Evolutionary conservation across 2,113 vertebrate species (phyloP), one percentile per base, ranked within the genome.

Genomic region (Tringa solitaria): DNA sequence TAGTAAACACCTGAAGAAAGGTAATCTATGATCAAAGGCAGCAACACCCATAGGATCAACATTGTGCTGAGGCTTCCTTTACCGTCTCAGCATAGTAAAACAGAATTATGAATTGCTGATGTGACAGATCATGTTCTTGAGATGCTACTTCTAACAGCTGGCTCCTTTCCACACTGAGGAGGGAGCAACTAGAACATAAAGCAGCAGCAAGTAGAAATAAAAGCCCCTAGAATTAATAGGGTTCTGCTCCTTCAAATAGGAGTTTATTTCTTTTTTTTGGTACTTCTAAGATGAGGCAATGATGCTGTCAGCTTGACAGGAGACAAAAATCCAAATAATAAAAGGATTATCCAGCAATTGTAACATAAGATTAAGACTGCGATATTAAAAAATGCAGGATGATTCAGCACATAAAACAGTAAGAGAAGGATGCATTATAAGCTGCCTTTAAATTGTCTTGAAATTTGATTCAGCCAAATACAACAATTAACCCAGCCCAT

Each of bases 21-120:
- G 35, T 32, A 92, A 50, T 37, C 39, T 17, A 26, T 56, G 37
- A 96, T 69, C 43, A 90, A 95, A 97, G 94, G 48, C 69, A 96
- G 45, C 65, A 95, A 60, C 23, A 57, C 7, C 14, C 84, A 92
- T 4, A 85, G 72, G 41, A 90, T 60, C 8, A 14, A 95, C 73
- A 87, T 5, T 53, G 54, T 61, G n/a, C 43, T 33, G 27, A 63
- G 51, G 32, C 33, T 60, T 91, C 51, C 63, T 65, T 82, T 90
- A 92, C 43, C 86, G 39, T 35, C 61, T 75, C 22, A 69, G 63
- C 14, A 35, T 1, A 92, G 84, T 50, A 77, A 67, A 83, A 91
- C n/a, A 41, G 30, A 88, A 89, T 24, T 70, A 81, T 22, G 59
- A 67, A 59, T 8, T 46, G 87, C 51, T 90, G 74, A 39, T 26